Evolutionary conservation across 2,113 vertebrate species (phyloP), one percentile per base, ranked within the genome.

Genomic region (Riparia riparia): DNA sequence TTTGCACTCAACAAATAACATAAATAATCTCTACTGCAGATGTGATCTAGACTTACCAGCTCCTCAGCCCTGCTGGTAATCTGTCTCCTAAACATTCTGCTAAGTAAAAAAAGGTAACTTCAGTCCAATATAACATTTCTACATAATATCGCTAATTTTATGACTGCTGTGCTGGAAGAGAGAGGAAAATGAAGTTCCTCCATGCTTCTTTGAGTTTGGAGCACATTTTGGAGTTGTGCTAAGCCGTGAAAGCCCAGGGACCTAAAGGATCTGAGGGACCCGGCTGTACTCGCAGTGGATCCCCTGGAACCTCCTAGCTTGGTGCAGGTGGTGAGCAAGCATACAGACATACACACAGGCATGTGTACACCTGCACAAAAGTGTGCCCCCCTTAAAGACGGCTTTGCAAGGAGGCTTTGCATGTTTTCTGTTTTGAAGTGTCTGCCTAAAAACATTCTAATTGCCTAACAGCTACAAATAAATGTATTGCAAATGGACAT

Each of bases 401-500:
- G 10, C 29, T 82, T 69, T 70, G 53, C 45, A 90, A 80, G 37
- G 31, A 60, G 26, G 7, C 21, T 57, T 79, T 65, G 34, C 9
- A 37, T 41, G 60, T 65, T 41, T 56, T 39, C 69, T 63, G 9
- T 78, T 72, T 51, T 58, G 87, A 96, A 96, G 21, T 24, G 49
- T 82, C 72, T 51, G 53, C 49, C 70, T 71, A 71, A 79, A 92
- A 93, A 31, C 16, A 92, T 79, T 79, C 45, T 76, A 93, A 95
- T 84, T 92, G 86, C 34, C 63, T 49, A 69, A 19, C 51, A 71
- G 54, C 78, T 88, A 77, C 73, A 73, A 95, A 17, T 64, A 65
- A 91, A 93, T 58, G 26, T 66, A 26, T 71, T 95, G 65, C 72
- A 87, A 77, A 61, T 4, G 9, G 80, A 83, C 54, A 77, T 77